Conservation (phyloP, 2,113 vertebrate species). For the Glaucidium brasilianum region DNA sequence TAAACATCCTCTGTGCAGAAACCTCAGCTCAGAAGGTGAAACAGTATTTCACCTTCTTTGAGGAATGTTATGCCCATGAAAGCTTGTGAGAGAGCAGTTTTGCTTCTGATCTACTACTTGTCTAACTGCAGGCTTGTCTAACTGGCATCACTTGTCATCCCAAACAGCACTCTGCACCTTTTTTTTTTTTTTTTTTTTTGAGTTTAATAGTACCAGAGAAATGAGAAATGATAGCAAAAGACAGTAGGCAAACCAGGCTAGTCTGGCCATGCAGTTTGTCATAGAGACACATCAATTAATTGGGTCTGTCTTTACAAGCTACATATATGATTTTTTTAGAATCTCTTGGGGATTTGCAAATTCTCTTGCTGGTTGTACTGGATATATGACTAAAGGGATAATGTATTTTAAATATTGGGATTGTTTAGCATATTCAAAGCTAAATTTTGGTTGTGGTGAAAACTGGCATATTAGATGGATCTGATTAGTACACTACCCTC, state of each 20-base stretch:
- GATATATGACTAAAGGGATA: not conserved
- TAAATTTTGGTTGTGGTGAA: not conserved
- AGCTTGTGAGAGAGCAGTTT: not conserved
- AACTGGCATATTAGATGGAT: not conserved
- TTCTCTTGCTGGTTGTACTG: not conserved
- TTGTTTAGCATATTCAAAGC: not conserved
- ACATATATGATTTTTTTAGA: not conserved
- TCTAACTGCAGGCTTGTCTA: not conserved
- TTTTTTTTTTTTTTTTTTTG: not conserved
- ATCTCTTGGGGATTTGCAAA: not conserved
- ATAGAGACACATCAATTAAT: not conserved
- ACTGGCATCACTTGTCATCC: not conserved
- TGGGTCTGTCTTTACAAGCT: not conserved
- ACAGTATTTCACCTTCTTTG: not conserved
- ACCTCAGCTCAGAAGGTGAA: not conserved
- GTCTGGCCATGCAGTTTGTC: not conserved
- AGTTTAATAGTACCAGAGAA: not conserved
- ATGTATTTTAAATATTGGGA: not conserved
- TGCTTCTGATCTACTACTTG: not conserved
- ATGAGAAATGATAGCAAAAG: not conserved
- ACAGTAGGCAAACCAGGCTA: not conserved
- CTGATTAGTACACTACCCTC: not conserved
- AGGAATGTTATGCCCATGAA: not conserved
- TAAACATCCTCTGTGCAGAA: not conserved
- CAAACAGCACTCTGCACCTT: not conserved